A percentile compares a stretch with the other conserved stretches of the same genome.
Evolutionary conservation across 1,140 invertebrate genomes (phyloP).

Genomic region (Teleopsis dalmanni): DNA sequence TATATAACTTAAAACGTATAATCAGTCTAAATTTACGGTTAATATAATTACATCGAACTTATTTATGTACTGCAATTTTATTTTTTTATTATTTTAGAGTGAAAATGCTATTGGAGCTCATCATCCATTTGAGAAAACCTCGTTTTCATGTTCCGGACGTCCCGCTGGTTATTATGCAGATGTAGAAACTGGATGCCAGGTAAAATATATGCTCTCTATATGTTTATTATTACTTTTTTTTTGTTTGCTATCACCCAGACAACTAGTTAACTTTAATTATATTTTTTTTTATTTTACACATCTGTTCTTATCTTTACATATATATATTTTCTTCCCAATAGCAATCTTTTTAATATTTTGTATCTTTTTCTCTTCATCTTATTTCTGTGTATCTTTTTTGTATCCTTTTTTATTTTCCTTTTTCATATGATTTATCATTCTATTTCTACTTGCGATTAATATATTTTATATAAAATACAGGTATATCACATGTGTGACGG

Average conservation of each 20-base stretch:
- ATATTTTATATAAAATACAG: constrained; percentile 35
- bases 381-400: not conserved
- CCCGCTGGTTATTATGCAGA: constrained; percentile 67
- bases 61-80: too few species aligned
- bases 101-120: constrained; percentile 24
- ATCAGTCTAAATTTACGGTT: too few species aligned
- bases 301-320: too few species aligned
- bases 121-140: constrained; percentile 30
- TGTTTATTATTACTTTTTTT: not conserved
- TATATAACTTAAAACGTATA: too few species aligned
- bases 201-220: constrained; percentile 4
- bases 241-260: not conserved
- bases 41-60: too few species aligned
- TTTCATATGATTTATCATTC: too few species aligned
- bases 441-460: not conserved
- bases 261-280: not conserved
- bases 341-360: not conserved
- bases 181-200: constrained; percentile 63
- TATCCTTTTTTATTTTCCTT: too few species aligned
- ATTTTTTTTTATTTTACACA: not conserved
- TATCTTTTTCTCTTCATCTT: not conserved
- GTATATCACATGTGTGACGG: constrained; percentile 72
- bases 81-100: constrained; percentile 20
- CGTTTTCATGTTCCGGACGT: constrained; percentile 58
- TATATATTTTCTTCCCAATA: not conserved